Conservation (phyloP, 2,888 invertebrate genomes). For the Spodoptera exigua region DNA sequence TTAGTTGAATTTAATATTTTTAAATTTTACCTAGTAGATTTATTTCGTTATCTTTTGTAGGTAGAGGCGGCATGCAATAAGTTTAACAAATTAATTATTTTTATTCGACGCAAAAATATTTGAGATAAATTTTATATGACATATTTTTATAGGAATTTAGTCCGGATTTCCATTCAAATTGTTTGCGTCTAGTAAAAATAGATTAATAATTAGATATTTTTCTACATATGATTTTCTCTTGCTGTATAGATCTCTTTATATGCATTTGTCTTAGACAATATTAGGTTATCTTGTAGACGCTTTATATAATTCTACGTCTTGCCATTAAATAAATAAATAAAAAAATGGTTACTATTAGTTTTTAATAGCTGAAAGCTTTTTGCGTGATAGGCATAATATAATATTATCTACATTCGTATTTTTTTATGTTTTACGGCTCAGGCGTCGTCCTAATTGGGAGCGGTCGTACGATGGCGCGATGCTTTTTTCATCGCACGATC, state of each 20-base stretch:
- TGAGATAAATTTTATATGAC: neutral
- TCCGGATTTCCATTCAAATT: conserved; percentile 8
- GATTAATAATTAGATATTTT: conserved; percentile 22
- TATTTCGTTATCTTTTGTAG: conserved; percentile 17
- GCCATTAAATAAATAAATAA: conserved; percentile 46
- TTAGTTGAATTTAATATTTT: conserved; percentile 30
- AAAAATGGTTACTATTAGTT: conserved; percentile 50
- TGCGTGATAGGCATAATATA: conserved; percentile 20
- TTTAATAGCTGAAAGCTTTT: conserved; percentile 33
- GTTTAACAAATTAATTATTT: conserved; percentile 17
- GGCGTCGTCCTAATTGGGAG: too few relatives aligned
- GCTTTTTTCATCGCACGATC: too few relatives aligned
- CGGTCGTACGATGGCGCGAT: too few relatives aligned
- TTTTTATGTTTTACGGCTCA: too few relatives aligned
- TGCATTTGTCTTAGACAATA: conserved; percentile 72
- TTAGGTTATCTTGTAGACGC: conserved; percentile 49
- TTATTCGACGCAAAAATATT: conserved; percentile 44
- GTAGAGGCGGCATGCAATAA: conserved; percentile 29
- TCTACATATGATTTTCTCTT: conserved; percentile 44
- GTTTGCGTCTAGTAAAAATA: conserved; percentile 52
- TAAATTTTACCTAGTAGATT: conserved; percentile 14
- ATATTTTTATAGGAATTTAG: conserved; percentile 2
- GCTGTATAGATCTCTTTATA: conserved; percentile 72
- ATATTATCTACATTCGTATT: neutral
- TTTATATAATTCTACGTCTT: conserved; percentile 45